Conservation (phyloP, 2,113 vertebrate species). For the Cyanoliseus patagonus region DNA sequence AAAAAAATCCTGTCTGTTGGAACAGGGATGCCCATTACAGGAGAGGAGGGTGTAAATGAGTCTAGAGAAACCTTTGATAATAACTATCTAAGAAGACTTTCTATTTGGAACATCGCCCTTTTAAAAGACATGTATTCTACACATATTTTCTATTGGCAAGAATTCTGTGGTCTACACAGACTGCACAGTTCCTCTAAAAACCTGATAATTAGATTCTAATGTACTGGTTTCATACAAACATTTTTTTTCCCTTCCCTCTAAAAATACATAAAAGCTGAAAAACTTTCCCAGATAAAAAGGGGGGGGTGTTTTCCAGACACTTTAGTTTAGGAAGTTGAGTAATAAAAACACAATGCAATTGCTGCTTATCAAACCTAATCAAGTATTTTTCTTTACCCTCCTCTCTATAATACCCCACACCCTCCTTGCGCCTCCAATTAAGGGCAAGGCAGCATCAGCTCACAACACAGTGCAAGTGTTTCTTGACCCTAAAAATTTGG, state of each 20-base stretch:
- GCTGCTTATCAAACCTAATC: not conserved
- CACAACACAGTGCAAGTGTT: not conserved
- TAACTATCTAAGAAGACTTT: not conserved
- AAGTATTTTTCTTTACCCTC: not conserved
- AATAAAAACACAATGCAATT: not conserved
- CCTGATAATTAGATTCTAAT: not conserved
- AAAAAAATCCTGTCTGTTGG: not conserved
- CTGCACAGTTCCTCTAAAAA: not conserved
- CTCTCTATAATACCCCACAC: not conserved
- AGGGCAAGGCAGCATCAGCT: not conserved
- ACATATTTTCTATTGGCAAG: not conserved
- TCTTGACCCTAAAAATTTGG: not conserved
- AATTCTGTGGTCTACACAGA: not conserved
- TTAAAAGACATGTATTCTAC: not conserved
- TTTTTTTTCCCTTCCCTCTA: not conserved
- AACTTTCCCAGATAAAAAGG: not conserved
- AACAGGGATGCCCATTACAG: not conserved
- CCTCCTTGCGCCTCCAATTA: fast-evolving
- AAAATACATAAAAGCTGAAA: not conserved
- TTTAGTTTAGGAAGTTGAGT: not conserved
- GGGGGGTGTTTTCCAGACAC: fast-evolving
- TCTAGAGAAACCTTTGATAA: not conserved
- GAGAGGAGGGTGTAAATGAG: not conserved
- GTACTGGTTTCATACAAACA: not conserved
- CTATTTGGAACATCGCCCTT: not conserved